A percentile compares a stretch with the other conserved stretches of the same genome.
Conservation (phyloP, 2,797 vertebrate species). For the Odontamblyopus lacepedii region DNA sequence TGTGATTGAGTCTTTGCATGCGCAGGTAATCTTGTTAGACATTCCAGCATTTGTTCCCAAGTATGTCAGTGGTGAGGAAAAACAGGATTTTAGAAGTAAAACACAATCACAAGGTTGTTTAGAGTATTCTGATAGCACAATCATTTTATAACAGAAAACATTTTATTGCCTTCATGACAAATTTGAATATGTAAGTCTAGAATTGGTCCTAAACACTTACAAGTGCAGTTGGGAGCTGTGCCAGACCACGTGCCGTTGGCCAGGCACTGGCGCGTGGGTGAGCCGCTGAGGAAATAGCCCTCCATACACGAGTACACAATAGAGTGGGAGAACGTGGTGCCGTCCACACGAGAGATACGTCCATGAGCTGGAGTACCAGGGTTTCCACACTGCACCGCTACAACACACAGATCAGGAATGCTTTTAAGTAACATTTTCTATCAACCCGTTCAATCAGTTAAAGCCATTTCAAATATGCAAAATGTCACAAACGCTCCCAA, state of each 20-base stretch:
- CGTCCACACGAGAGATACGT: slow-evolving; percentile 87
- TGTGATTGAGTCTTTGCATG: slow-evolving; percentile 4
- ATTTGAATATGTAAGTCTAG: not conserved
- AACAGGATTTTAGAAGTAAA: not conserved
- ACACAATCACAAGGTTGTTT: not conserved
- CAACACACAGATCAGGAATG: slow-evolving; percentile 45
- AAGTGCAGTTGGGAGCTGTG: slow-evolving; percentile 90
- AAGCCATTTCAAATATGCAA: not conserved
- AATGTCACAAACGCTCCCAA: not conserved
- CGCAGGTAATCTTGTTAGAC: slow-evolving; percentile 1
- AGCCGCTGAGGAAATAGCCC: slow-evolving; percentile 89
- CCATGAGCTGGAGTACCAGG: slow-evolving; percentile 91
- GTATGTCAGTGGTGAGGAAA: not conserved
- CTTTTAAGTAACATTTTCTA: slow-evolving; percentile 16
- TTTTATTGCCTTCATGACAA: not conserved
- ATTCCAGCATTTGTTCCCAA: not conserved
- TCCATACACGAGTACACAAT: slow-evolving; percentile 92
- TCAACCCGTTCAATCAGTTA: not conserved
- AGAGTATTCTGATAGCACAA: not conserved
- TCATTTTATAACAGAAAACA: not conserved
- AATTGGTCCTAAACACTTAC: slow-evolving; percentile 77
- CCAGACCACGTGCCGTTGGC: slow-evolving; percentile 97
- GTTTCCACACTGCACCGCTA: slow-evolving; percentile 94
- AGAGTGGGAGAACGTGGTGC: slow-evolving; percentile 90
- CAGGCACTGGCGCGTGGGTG: slow-evolving; percentile 86